phyloP scores from a whole-genome alignment of 2,113 vertebrate genomes.

The Sitta europaea region DNA sequence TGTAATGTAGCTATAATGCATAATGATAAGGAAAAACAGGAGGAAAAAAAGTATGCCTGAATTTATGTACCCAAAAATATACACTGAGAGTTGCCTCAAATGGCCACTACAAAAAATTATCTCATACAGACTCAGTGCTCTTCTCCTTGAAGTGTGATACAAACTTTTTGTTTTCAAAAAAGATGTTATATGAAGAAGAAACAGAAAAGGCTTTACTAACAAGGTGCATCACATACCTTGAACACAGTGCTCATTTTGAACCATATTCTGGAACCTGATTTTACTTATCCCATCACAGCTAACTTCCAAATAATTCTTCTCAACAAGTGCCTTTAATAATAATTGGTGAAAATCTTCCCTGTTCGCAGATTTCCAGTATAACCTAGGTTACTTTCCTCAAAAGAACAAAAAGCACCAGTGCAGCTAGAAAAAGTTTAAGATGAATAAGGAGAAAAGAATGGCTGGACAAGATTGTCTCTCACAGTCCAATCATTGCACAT shows the following conservation, averaged over 20 bases:
- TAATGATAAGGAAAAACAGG: background rate
- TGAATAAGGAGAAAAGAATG: background rate
- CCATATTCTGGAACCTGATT: background rate
- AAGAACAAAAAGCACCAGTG: background rate
- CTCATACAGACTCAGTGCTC: background rate
- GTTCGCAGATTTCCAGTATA: background rate
- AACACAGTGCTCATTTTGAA: background rate
- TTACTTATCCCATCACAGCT: background rate
- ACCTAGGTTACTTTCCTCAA: background rate
- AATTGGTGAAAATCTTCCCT: background rate
- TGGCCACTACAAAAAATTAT: background rate
- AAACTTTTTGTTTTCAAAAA: background rate
- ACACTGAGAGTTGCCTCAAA: background rate
- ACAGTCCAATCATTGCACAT: background rate
- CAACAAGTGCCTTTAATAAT: background rate
- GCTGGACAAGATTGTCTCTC: background rate
- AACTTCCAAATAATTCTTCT: background rate
- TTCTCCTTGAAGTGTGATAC: background rate
- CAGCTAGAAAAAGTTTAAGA: background rate
- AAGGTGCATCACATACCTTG: background rate
- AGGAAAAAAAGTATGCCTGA: background rate
- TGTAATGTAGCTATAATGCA: background rate
- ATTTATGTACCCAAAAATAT: background rate
- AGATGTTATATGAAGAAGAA: background rate
- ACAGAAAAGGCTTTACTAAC: background rate